Conservation (phyloP, 2,113 vertebrate genomes). For the Actenoides lindsayi region DNA sequence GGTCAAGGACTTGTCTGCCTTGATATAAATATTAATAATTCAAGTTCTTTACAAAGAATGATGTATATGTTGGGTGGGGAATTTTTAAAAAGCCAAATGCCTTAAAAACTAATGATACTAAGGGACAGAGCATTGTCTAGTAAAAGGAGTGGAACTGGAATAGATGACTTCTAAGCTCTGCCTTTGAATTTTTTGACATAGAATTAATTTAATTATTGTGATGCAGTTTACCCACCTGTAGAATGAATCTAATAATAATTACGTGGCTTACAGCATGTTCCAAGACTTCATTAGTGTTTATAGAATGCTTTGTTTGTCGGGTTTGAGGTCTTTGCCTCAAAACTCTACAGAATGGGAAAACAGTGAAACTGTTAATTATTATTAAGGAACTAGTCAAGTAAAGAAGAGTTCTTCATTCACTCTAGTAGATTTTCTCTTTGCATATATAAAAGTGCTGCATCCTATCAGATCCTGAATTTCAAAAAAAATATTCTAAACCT, state of each 20-base stretch:
- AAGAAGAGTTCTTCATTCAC: neutral
- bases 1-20: constrained; percentile 36
- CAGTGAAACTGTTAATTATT: neutral
- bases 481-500: neutral
- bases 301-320: neutral
- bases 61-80: neutral
- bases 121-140: neutral
- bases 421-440: neutral
- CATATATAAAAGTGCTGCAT: neutral
- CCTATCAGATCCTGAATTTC: neutral
- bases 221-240: neutral
- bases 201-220: neutral
- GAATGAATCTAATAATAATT: constrained; percentile 13
- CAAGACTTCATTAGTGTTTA: neutral
- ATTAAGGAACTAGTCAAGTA: neutral
- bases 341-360: neutral
- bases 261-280: neutral
- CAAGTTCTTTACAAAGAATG: neutral
- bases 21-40: constrained; percentile 47
- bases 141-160: neutral
- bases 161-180: neutral
- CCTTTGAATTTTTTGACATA: neutral
- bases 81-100: neutral
- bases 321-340: neutral
- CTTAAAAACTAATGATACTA: neutral